Evolutionary conservation across 1,140 invertebrate genomes (phyloP).

Genomic region (Trachymyrmex septentrionalis): DNA sequence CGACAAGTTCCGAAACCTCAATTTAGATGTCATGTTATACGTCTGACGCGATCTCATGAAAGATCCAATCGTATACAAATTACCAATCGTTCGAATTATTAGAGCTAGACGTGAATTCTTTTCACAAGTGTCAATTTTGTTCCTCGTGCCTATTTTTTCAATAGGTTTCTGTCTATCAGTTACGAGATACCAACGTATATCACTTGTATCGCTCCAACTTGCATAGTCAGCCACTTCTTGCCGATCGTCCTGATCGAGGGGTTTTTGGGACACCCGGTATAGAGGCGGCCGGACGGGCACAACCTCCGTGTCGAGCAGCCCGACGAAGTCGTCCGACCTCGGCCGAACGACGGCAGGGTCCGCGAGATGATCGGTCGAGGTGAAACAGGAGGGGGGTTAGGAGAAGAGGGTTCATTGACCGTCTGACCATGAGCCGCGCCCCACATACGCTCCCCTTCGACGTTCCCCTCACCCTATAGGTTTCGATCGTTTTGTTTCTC

Average conservation of each 20-base stretch:
- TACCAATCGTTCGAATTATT: neutral
- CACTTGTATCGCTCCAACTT: neutral
- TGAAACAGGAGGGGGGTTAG: slow-evolving; percentile 48
- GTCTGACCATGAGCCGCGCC: slow-evolving; percentile 85
- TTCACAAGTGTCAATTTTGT: neutral
- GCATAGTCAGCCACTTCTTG: too few relatives aligned
- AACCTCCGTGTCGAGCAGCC: slow-evolving; percentile 69
- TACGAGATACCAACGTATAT: neutral
- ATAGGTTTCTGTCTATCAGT: neutral
- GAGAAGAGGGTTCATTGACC: slow-evolving; percentile 81
- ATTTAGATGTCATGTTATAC: too few relatives aligned
- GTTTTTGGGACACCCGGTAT: slow-evolving; percentile 51
- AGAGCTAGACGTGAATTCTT: neutral
- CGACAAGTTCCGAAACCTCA: neutral
- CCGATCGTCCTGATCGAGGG: neutral
- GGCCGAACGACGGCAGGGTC: slow-evolving; percentile 66
- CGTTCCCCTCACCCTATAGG: slow-evolving; percentile 49
- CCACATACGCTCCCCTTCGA: slow-evolving; percentile 74
- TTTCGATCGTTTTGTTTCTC: slow-evolving; percentile 74
- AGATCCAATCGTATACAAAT: neutral
- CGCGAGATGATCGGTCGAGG: slow-evolving; percentile 72
- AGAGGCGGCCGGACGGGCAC: slow-evolving; percentile 57
- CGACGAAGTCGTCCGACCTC: slow-evolving; percentile 76
- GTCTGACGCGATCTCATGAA: too few relatives aligned
- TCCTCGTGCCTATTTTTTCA: neutral